Base-by-base conservation (phyloP, 37 sponge, comb jelly and placozoan species). In the Haliclona indistincta region DNA sequence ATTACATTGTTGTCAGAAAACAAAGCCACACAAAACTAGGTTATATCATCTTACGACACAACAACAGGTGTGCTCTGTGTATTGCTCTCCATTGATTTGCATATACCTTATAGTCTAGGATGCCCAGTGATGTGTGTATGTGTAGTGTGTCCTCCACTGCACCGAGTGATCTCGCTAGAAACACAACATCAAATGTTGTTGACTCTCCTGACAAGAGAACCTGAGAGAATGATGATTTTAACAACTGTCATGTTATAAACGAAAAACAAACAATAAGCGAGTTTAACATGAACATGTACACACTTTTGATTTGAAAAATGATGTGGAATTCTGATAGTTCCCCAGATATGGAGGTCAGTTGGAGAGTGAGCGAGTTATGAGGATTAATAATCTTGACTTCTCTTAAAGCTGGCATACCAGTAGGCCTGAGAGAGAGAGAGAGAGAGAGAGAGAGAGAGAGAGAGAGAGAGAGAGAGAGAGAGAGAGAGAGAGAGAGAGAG, bases 311-410 rank as follows among this genome's bases (percentile, higher is more conserved):
- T 68, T 78, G 74, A 90, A 90, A 60, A 86, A 89, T 2, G 95
- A 86, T 39, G 91, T 94, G 91, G 64, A 94, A 90, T 38, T 75
- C 79, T 0, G 77, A 84, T 8, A 84, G 78, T 38, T 79, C 81
- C 41, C 95, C 91, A 30, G 95, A 86, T n/a, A 94, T 81, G 25
- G 95, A 94, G 64, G 67, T 90, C 49, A 94, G 58, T 25, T 94
- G 91, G 29, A 94, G 80, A 2, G 78, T 65, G 34, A 76, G 80
- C 4, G 68, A 61, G 45, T 75, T 79, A 56, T 79, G 58, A 28
- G 63, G 80, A 66, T 94, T 94, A 47, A 28, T 68, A 23, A 94
- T 62, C 22, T 38, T 29, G 8, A 94, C 90, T 20, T 36, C 83
- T 34, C 73, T 26, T 19, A 87, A 11, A 34, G 23, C 73, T 17